A percentile compares a stretch with the other conserved stretches of the same genome.
phyloP scores from a whole-genome alignment of 2,113 vertebrate genomes.

The Gambusia affinis region DNA sequence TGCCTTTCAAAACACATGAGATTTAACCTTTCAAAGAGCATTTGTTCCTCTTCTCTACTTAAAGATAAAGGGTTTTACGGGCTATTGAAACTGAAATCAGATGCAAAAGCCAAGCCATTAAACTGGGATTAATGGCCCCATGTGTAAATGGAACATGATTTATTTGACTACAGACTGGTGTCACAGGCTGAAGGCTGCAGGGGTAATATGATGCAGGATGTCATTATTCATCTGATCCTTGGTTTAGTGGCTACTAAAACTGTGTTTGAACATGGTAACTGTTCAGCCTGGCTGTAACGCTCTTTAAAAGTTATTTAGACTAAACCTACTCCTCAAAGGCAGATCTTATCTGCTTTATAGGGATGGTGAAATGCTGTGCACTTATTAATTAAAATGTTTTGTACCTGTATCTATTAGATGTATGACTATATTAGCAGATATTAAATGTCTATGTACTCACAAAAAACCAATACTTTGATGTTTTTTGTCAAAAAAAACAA shows the following conservation, averaged over 20 bases:
- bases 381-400: background rate
- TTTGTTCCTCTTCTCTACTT: constrained; percentile 36
- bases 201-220: constrained; percentile 46
- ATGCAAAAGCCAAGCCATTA: constrained; percentile 60
- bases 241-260: constrained; percentile 46
- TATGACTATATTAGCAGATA: background rate
- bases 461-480: background rate
- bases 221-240: constrained; percentile 56
- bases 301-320: constrained; percentile 6
- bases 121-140: constrained; percentile 63
- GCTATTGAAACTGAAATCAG: constrained; percentile 46
- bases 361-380: background rate
- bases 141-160: constrained; percentile 57
- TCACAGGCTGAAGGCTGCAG: constrained; percentile 48
- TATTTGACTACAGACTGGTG: constrained; percentile 62
- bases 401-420: background rate
- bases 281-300: constrained; percentile 14
- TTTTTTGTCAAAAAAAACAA: background rate
- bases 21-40: constrained; percentile 24
- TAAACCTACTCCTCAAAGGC: background rate
- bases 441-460: background rate
- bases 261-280: constrained; percentile 11
- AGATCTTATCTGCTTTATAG: background rate
- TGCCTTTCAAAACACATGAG: constrained; percentile 28
- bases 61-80: constrained; percentile 38